A percentile compares a stretch with the other conserved stretches of the same genome.
Evolutionary conservation across 2,888 invertebrate species (phyloP).

Genomic region (Sclerodermus sp.): DNA sequence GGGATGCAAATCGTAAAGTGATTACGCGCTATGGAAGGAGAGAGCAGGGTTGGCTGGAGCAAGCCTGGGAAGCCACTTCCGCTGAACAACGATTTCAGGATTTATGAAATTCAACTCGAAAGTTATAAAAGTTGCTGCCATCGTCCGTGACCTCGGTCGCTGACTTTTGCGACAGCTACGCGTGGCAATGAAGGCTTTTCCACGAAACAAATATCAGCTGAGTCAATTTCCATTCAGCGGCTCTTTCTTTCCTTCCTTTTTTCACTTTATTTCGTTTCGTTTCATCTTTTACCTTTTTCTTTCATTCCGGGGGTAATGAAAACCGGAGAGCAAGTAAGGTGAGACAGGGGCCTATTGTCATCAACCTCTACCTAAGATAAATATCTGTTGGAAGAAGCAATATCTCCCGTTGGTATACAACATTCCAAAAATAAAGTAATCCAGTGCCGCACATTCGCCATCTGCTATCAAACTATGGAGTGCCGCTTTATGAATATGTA

Average conservation of each 20-base stretch:
- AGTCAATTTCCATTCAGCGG: background rate
- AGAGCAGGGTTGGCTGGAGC: background rate
- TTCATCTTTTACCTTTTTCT: too few relatives aligned
- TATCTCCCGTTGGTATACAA: too few relatives aligned
- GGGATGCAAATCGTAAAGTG: constrained; percentile 4
- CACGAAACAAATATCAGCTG: background rate
- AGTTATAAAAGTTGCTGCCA: constrained; percentile 24
- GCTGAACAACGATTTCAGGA: constrained; percentile 17
- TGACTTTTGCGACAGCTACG: background rate
- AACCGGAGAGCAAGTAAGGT: too few relatives aligned
- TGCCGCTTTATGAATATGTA: constrained; percentile 47
- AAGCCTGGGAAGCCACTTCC: constrained; percentile 5
- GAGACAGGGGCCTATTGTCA: too few relatives aligned
- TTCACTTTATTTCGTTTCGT: too few relatives aligned
- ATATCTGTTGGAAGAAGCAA: background rate
- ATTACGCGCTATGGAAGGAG: constrained; percentile 6
- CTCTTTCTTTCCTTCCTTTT: background rate
- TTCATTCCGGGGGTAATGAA: too few relatives aligned
- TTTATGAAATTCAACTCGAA: constrained; percentile 25
- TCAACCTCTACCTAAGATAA: background rate
- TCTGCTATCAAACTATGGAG: constrained; percentile 26
- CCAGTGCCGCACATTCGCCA: constrained; percentile 16
- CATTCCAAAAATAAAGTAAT: constrained; percentile 23
- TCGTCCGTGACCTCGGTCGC: background rate
- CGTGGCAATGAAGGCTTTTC: background rate